Conservation (phyloP, 2,797 vertebrate species). For the Gouania willdenowi region DNA sequence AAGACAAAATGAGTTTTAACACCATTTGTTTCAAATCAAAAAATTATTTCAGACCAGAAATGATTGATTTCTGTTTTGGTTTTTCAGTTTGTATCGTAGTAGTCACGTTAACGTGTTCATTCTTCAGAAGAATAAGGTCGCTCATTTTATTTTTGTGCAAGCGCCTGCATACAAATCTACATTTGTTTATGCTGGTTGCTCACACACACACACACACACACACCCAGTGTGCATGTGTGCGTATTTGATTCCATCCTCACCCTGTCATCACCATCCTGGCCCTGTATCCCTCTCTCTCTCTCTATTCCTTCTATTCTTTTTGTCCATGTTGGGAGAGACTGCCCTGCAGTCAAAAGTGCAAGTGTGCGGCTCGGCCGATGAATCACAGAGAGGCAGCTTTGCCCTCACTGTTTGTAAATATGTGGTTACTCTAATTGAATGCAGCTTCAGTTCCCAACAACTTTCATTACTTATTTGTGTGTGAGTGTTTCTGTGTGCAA, state of each 20-base stretch:
- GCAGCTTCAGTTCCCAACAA: conserved; percentile 67
- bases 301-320: conserved; percentile 22
- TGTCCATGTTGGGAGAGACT: conserved; percentile 44
- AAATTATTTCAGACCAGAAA: no score
- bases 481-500: conserved; percentile 5
- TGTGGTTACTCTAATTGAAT: conserved; percentile 75
- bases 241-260: conserved; percentile 59
- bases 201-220: conserved; percentile 51
- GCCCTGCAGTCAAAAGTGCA: conserved; percentile 71
- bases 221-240: conserved; percentile 40
- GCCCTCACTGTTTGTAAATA: conserved; percentile 74
- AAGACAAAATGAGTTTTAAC: no score
- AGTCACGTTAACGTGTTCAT: conserved; percentile 22
- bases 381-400: conserved; percentile 64
- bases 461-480: conserved; percentile 57
- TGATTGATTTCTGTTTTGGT: conserved; percentile 3
- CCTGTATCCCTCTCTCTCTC: conserved; percentile 30
- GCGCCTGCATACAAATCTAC: conserved; percentile 50
- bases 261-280: conserved; percentile 47
- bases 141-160: conserved; percentile 49
- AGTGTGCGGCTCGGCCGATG: conserved; percentile 68
- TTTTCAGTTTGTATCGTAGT: conserved; percentile 25
- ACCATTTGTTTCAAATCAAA: no score
- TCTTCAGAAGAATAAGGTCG: conserved; percentile 45
- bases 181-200: conserved; percentile 56